Conservation (phyloP, 2,888 invertebrate species). For the Cryptus viduatorius region DNA sequence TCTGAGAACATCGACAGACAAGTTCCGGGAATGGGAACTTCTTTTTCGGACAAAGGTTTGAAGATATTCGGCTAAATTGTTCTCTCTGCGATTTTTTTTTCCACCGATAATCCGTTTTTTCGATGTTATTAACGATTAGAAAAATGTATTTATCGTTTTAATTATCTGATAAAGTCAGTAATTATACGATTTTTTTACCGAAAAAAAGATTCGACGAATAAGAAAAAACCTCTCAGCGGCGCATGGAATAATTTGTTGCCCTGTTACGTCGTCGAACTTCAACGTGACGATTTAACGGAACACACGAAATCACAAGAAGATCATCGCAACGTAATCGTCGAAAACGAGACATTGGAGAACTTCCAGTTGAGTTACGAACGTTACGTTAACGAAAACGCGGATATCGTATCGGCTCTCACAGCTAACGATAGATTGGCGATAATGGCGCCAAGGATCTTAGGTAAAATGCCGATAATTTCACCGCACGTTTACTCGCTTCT, state of each 20-base stretch:
- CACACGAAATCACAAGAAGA: conserved; percentile 63
- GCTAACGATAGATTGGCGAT: conserved; percentile 48
- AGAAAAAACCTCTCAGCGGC: conserved; percentile 67
- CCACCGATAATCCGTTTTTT: neutral
- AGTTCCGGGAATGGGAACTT: conserved; percentile 38
- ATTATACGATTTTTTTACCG: neutral
- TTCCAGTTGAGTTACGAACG: conserved; percentile 69
- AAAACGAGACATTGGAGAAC: conserved; percentile 66
- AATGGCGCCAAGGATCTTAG: conserved; percentile 58
- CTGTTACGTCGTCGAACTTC: conserved; percentile 73
- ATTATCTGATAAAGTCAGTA: no score
- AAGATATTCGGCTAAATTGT: neutral
- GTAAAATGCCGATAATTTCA: conserved; percentile 67
- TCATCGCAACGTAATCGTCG: conserved; percentile 56
- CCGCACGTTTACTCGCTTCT: conserved; percentile 73
- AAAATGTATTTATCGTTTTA: neutral
- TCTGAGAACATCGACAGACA: conserved; percentile 47
- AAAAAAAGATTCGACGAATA: conserved; percentile 14
- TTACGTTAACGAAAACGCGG: conserved; percentile 69
- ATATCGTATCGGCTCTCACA: conserved; percentile 60
- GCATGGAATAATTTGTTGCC: conserved; percentile 74
- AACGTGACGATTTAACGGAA: conserved; percentile 32
- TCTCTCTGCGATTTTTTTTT: neutral
- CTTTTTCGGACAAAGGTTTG: conserved; percentile 46
- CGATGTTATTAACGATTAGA: conserved; percentile 20